Evolutionary conservation across 2,888 invertebrate genomes (phyloP).

Genomic region (Stenotaenia linearis): DNA sequence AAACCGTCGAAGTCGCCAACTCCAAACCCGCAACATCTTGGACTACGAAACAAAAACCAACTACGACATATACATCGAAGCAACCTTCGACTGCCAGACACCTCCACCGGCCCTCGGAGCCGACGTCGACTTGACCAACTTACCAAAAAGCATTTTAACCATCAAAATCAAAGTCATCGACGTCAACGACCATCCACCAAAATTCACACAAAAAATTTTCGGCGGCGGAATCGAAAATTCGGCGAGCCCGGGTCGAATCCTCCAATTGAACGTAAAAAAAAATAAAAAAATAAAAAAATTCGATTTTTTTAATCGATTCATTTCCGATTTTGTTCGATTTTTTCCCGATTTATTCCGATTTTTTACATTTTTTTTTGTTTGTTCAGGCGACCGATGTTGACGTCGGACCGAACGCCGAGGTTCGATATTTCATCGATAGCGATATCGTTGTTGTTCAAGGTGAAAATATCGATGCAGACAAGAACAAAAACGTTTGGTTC

Average conservation of each 20-base stretch:
- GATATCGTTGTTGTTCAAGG: background rate
- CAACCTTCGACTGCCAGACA: background rate
- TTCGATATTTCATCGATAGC: background rate
- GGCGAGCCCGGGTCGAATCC: background rate
- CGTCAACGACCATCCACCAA: background rate
- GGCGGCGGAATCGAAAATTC: background rate
- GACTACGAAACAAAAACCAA: background rate
- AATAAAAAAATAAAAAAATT: background rate
- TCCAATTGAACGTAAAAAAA: background rate
- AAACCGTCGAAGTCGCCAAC: background rate
- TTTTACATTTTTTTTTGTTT: background rate
- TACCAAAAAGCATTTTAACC: background rate
- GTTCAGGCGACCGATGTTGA: background rate
- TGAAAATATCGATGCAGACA: background rate
- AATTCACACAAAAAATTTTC: background rate
- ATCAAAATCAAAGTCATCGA: background rate
- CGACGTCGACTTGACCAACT: background rate
- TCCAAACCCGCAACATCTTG: background rate
- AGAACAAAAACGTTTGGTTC: background rate
- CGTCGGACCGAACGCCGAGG: background rate
- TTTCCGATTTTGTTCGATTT: too few relatives aligned
- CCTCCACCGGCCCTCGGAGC: background rate
- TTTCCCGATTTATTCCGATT: background rate
- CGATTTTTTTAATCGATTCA: too few relatives aligned
- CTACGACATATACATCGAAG: background rate